Percentiles rank a stretch among this genome's conserved stretches.
Evolutionary conservation across 2,113 vertebrate genomes (phyloP).

Genomic region (Rhea pennata): DNA sequence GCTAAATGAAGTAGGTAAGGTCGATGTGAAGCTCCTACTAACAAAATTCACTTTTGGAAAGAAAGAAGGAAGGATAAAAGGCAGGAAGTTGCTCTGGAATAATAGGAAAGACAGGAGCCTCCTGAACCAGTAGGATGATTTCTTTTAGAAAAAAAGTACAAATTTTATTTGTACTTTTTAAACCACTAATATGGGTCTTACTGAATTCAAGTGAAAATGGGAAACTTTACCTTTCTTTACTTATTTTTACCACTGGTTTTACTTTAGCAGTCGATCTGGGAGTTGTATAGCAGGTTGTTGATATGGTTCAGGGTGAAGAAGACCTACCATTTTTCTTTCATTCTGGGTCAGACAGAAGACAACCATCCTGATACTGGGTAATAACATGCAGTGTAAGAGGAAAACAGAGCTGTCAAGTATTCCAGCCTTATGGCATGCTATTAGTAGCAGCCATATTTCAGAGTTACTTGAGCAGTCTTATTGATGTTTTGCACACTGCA

Average conservation of each 20-base stretch:
- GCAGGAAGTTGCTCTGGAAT: background rate
- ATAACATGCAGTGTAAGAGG: background rate
- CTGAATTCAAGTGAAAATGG: background rate
- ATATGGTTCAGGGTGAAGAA: background rate
- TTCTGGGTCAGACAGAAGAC: background rate
- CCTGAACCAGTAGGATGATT: background rate
- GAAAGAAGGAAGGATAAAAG: background rate
- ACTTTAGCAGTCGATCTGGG: background rate
- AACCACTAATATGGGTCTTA: background rate
- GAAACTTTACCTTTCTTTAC: background rate
- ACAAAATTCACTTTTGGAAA: background rate
- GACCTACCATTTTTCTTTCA: background rate
- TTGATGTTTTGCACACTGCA: conserved; percentile 2
- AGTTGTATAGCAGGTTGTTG: background rate
- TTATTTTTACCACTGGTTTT: background rate
- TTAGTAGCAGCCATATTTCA: background rate
- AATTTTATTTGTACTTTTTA: background rate
- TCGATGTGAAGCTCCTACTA: background rate
- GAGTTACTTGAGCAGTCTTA: background rate
- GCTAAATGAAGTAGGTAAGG: background rate
- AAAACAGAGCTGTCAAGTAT: background rate
- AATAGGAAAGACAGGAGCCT: background rate
- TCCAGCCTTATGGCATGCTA: background rate
- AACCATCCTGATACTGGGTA: background rate
- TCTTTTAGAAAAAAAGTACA: background rate